Conservation (phyloP, 2,888 invertebrate species). For the Pardosa pseudoannulata region DNA sequence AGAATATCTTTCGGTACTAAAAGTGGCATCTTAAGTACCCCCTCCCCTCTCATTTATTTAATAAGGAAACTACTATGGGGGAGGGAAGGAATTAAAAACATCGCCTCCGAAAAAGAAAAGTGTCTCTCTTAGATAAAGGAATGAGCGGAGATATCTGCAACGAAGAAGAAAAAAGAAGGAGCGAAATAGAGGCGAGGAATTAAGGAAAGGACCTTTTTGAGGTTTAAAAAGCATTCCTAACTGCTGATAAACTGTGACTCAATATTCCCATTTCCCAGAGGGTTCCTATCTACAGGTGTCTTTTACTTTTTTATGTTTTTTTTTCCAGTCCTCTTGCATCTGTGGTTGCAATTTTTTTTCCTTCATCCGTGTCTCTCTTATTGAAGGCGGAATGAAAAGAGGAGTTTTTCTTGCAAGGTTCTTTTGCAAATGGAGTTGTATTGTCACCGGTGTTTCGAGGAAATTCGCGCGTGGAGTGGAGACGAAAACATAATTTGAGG, state of each 20-base stretch:
- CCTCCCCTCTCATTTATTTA: not conserved
- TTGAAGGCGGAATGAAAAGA: not conserved
- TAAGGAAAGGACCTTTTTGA: constrained; percentile 5
- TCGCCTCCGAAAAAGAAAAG: not conserved
- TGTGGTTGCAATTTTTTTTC: not conserved
- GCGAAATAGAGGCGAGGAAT: not conserved
- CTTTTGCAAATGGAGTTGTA: constrained; percentile 5
- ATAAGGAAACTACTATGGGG: no score
- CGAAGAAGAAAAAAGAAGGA: not conserved
- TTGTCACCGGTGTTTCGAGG: not conserved
- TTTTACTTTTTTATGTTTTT: constrained; percentile 4
- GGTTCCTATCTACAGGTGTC: constrained; percentile 10
- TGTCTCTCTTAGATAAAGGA: not conserved
- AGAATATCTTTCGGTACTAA: not conserved
- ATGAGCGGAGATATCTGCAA: not conserved
- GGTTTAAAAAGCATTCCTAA: constrained; percentile 47
- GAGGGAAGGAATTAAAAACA: not conserved
- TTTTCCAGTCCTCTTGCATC: no score
- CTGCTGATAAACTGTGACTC: constrained; percentile 53
- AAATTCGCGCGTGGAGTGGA: no score
- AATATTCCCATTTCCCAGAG: constrained; percentile 43
- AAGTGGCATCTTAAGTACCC: not conserved
- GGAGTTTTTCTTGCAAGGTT: not conserved
- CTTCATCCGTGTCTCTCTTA: not conserved
- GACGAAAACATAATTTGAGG: no score